A percentile compares a stretch with the other conserved stretches of the same genome.
Evolutionary conservation across 2,113 vertebrate genomes (phyloP).

Genomic region (Xiphias gladius): DNA sequence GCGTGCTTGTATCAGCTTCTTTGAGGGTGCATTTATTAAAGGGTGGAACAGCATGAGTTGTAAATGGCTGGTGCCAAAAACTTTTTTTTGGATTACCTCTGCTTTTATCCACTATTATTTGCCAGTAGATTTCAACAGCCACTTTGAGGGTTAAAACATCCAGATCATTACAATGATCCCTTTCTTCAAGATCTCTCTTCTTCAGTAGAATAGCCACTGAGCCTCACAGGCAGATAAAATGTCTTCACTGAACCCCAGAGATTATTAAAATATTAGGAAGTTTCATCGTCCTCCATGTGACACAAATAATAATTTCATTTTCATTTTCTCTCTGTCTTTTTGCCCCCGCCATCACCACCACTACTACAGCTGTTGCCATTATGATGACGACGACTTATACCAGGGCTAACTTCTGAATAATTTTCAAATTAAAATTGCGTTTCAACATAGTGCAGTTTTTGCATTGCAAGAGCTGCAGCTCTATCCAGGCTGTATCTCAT

Average conservation of each 20-base stretch:
- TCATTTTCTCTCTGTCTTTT: neutral
- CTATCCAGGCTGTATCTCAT: neutral
- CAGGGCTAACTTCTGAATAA: neutral
- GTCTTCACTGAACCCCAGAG: neutral
- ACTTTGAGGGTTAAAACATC: neutral
- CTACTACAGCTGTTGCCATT: neutral
- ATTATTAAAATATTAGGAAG: neutral
- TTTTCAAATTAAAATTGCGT: neutral
- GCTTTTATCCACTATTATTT: neutral
- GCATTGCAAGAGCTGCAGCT: neutral
- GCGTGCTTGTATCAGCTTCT: neutral
- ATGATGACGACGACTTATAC: neutral
- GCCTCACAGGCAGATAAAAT: constrained; percentile 5
- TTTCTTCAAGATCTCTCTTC: neutral
- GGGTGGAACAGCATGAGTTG: neutral
- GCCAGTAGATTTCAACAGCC: neutral
- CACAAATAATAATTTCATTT: neutral
- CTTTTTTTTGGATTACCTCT: neutral
- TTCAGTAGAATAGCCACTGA: neutral
- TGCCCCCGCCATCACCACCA: too few relatives aligned
- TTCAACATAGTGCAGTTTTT: neutral
- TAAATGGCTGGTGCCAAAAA: neutral
- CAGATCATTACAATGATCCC: neutral
- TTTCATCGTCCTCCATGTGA: neutral
- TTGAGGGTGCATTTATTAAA: neutral